Evolutionary conservation across 2,888 invertebrate species (phyloP).

Genomic region (Camptogramma bilineatum): DNA sequence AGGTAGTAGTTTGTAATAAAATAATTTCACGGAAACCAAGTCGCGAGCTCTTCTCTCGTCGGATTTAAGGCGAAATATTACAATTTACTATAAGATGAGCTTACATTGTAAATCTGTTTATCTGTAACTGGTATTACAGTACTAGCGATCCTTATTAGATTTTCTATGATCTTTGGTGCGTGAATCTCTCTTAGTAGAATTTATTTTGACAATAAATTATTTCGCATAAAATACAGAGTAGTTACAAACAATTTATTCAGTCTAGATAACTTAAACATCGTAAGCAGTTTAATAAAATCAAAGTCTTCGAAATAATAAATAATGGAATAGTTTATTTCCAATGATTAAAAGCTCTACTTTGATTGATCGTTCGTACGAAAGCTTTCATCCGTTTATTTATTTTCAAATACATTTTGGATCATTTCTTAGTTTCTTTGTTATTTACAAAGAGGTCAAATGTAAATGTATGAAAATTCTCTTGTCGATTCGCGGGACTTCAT

Average conservation of each 20-base stretch:
- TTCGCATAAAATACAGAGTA: not conserved
- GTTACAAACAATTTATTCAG: not conserved
- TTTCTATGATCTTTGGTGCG: not conserved
- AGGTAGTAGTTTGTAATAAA: too few relatives aligned
- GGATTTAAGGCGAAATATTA: not conserved
- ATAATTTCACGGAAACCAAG: not conserved
- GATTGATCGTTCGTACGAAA: not conserved
- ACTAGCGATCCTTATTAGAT: not conserved
- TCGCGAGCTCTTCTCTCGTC: not conserved
- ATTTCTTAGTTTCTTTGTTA: not conserved
- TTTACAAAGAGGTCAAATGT: constrained; percentile 49
- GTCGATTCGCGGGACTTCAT: constrained; percentile 52
- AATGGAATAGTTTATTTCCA: not conserved
- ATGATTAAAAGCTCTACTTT: constrained; percentile 4
- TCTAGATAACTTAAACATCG: not conserved
- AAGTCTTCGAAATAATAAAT: not conserved
- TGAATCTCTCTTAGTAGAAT: not conserved
- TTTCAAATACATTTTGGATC: not conserved
- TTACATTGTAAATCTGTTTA: not conserved
- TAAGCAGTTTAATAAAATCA: not conserved
- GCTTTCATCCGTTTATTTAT: not conserved
- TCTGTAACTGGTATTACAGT: not conserved
- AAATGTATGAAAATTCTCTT: constrained; percentile 53
- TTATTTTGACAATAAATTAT: not conserved
- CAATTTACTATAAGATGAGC: not conserved